A percentile compares a stretch with the other conserved stretches of the same genome.
Conservation (phyloP, 2,888 invertebrate species). For the Dryococelus australis region DNA sequence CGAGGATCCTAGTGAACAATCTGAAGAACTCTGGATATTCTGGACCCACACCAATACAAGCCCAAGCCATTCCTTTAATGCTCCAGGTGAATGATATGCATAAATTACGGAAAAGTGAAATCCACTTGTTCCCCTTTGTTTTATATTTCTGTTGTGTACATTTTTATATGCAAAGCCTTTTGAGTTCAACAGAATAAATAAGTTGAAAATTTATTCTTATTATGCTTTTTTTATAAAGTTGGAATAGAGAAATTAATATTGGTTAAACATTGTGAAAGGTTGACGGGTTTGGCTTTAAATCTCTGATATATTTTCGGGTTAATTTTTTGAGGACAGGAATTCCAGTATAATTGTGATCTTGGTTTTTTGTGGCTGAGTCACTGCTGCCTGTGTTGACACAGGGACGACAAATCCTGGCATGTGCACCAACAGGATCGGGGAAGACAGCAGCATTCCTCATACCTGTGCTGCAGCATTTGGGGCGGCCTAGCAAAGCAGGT, state of each 20-base stretch:
- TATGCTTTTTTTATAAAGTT: too few relatives aligned
- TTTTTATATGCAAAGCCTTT: too few relatives aligned
- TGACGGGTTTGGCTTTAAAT: too few relatives aligned
- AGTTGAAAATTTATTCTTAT: too few relatives aligned
- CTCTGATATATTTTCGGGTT: too few relatives aligned
- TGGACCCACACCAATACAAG: constrained; percentile 88
- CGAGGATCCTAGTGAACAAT: constrained; percentile 70
- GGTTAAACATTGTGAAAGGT: too few relatives aligned
- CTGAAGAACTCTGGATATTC: constrained; percentile 73
- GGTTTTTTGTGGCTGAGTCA: too few relatives aligned
- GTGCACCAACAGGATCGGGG: constrained; percentile 97
- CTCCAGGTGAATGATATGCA: constrained; percentile 65
- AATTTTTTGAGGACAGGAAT: too few relatives aligned
- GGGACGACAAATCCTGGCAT: constrained; percentile 86
- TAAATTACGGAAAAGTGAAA: constrained; percentile 37
- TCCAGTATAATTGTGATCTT: too few relatives aligned
- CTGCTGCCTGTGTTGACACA: constrained; percentile 51
- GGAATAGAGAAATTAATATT: too few relatives aligned
- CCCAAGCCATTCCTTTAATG: constrained; percentile 92
- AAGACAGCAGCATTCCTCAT: constrained; percentile 95
- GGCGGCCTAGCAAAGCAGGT: constrained; percentile 74
- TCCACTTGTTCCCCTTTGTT: neutral
- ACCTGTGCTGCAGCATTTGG: constrained; percentile 82
- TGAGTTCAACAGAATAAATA: too few relatives aligned
- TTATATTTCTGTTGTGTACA: neutral